These are phyloP conservation scores for Chymomyza procnemis DNA, from an alignment of 2,888 invertebrate genomes.

Conservation along the genomic window DNA sequence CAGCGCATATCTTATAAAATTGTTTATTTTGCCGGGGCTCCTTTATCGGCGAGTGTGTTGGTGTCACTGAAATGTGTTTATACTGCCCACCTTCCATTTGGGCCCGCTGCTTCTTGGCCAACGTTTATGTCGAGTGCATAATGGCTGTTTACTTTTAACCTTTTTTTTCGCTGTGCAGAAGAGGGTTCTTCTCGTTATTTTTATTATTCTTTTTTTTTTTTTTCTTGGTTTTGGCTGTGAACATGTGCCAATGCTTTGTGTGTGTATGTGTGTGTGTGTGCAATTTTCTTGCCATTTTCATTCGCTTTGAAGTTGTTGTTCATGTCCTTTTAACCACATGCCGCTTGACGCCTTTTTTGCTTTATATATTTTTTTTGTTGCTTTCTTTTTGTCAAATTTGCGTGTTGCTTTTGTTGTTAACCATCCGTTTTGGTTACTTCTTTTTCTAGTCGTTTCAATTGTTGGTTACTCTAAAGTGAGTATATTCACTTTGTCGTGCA, in stretches of 20 bases:
- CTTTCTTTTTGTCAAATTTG: conserved; percentile 27
- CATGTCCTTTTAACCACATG: neutral
- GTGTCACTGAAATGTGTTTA: conserved; percentile 58
- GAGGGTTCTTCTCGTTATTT: conserved; percentile 14
- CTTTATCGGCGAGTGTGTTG: conserved; percentile 26
- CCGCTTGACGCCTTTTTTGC: neutral
- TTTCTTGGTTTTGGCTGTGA: neutral
- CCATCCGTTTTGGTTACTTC: conserved; percentile 21
- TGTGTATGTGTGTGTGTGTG: conserved; percentile 5
- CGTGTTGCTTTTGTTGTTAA: conserved; percentile 29
- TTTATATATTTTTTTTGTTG: neutral
- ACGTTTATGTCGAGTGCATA: conserved; percentile 66
- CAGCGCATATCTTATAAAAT: conserved; percentile 68
- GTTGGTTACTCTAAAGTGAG: no score
- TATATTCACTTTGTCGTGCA: neutral
- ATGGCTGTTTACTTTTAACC: conserved; percentile 71
- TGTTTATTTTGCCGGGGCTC: conserved; percentile 62
- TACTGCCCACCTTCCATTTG: conserved; percentile 49
- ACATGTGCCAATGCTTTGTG: conserved; percentile 13
- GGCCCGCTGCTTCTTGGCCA: conserved; percentile 10
- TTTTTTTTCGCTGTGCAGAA: conserved; percentile 28
- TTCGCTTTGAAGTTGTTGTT: conserved; percentile 61
- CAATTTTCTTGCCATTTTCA: conserved; percentile 44
- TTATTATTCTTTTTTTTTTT: neutral
- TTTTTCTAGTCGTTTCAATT: conserved; percentile 1